Conservation (phyloP, 2,113 vertebrate genomes). For the Taxidea taxus region DNA sequence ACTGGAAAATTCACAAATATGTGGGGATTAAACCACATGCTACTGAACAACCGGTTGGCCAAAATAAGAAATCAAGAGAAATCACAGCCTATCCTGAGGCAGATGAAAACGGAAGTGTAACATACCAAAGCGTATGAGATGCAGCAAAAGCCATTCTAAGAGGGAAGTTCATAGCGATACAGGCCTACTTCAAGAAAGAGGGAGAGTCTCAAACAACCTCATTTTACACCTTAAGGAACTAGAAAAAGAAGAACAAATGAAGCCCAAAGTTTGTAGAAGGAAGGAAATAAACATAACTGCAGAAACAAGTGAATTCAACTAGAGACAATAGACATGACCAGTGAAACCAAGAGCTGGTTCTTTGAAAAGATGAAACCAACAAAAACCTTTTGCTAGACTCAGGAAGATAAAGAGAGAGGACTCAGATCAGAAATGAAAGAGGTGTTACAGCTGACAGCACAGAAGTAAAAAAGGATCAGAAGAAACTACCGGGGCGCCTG, state of each 20-base stretch:
- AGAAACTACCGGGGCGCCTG: no score
- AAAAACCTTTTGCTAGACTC: background rate
- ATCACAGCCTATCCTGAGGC: background rate
- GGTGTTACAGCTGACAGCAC: background rate
- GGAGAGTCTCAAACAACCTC: background rate
- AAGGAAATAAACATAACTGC: background rate
- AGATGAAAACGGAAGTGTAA: background rate
- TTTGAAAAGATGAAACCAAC: background rate
- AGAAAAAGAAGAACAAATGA: background rate
- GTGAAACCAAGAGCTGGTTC: background rate
- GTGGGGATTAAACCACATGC: background rate
- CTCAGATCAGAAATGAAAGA: background rate
- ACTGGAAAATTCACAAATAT: background rate
- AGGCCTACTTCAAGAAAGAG: background rate
- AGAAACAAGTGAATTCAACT: background rate
- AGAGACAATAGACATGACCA: background rate
- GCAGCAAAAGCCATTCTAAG: background rate
- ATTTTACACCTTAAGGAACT: background rate
- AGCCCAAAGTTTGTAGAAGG: background rate
- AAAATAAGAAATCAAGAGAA: background rate
- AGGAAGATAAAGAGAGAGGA: background rate
- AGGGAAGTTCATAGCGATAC: background rate
- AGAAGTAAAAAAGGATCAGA: background rate
- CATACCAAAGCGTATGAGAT: no score
- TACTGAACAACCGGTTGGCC: background rate